Evolutionary conservation across 2,113 vertebrate genomes (phyloP).

Genomic region (Nematolebias whitei): DNA sequence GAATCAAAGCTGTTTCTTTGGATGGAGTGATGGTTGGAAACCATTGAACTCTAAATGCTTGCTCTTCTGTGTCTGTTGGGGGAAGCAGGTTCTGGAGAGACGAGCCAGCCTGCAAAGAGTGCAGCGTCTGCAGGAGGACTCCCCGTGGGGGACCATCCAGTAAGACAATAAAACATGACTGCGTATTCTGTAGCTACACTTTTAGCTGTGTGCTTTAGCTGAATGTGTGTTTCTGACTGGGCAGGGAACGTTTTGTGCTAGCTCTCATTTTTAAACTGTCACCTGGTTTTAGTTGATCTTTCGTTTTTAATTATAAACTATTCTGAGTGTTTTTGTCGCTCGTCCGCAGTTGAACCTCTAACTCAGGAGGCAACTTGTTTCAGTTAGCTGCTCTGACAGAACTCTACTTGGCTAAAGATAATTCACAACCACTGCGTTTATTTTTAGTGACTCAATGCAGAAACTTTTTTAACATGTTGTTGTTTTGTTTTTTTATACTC

Average conservation of each 20-base stretch:
- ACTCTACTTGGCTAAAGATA: not conserved
- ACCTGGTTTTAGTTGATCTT: constrained; percentile 1
- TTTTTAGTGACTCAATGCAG: too few relatives aligned
- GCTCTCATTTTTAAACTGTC: not conserved
- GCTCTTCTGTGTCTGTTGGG: constrained; percentile 24
- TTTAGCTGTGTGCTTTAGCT: not conserved
- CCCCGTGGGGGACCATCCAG: constrained; percentile 46
- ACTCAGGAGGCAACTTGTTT: too few relatives aligned
- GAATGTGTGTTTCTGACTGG: not conserved
- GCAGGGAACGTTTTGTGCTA: too few relatives aligned
- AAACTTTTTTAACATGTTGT: not conserved
- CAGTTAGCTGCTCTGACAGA: not conserved
- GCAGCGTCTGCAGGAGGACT: constrained; percentile 31
- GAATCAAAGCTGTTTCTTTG: not conserved
- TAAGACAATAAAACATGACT: constrained; percentile 28
- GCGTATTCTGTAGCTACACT: constrained; percentile 4
- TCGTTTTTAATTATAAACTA: not conserved
- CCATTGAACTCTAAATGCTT: constrained; percentile 15
- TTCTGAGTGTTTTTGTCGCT: not conserved
- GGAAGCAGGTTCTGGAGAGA: constrained; percentile 37
- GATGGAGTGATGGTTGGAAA: not conserved
- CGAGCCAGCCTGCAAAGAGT: constrained; percentile 19
- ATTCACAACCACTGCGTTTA: too few relatives aligned
- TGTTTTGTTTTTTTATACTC: constrained; percentile 2
- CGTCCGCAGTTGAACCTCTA: too few relatives aligned